Evolutionary conservation across 2,888 invertebrate species (phyloP).

Genomic region (Epiblema foenella): DNA sequence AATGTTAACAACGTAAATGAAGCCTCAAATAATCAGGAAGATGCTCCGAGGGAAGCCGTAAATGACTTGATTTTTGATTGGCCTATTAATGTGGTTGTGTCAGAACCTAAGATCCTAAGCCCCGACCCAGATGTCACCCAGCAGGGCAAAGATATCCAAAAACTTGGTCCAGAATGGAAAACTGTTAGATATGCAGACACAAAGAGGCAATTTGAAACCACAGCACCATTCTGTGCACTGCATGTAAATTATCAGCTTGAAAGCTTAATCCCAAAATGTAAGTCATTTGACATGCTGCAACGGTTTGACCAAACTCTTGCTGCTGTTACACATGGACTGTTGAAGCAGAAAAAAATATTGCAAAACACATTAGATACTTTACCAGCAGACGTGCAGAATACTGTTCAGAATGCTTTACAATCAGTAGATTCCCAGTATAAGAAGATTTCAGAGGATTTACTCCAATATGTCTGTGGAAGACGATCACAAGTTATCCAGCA

Average conservation of each 20-base stretch:
- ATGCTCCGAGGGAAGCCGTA: neutral
- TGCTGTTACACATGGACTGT: conserved; percentile 44
- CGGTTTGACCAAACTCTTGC: conserved; percentile 39
- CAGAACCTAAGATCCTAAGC: conserved; percentile 31
- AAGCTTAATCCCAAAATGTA: conserved; percentile 32
- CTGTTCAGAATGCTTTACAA: conserved; percentile 11
- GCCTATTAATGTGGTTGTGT: conserved; percentile 18
- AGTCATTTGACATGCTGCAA: conserved; percentile 40
- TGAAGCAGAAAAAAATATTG: conserved; percentile 41
- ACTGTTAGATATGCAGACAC: conserved; percentile 43
- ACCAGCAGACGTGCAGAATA: conserved; percentile 14
- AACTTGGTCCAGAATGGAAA: conserved; percentile 38
- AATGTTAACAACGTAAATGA: conserved; percentile 6
- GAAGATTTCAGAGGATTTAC: conserved; percentile 39
- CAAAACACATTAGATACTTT: conserved; percentile 16
- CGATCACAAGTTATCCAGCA: conserved; percentile 45
- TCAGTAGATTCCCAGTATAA: conserved; percentile 36
- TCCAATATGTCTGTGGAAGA: conserved; percentile 45
- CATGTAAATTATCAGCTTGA: conserved; percentile 38
- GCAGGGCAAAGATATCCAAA: conserved; percentile 40
- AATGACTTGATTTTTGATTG: neutral
- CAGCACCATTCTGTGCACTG: conserved; percentile 35
- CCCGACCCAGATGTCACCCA: conserved; percentile 26
- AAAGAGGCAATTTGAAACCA: conserved; percentile 44
- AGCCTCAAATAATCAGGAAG: conserved; percentile 16